Evolutionary conservation across 1,140 invertebrate genomes (phyloP).

Genomic region (Laupala kohalensis): DNA sequence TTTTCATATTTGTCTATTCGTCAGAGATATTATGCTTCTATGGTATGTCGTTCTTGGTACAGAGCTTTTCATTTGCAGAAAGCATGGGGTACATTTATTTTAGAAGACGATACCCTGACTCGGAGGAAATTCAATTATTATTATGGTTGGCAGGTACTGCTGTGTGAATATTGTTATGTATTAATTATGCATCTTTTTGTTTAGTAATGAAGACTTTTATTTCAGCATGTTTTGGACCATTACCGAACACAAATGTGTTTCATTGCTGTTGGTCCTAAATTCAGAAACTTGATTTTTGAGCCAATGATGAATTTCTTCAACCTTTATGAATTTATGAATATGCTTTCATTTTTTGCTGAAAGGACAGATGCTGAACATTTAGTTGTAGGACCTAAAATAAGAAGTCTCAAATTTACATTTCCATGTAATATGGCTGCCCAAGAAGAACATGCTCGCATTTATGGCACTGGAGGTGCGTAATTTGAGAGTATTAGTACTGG

Average conservation of each 20-base stretch:
- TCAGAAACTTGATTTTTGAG: conserved; percentile 52
- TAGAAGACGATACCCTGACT: conserved; percentile 60
- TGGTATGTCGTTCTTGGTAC: conserved; percentile 56
- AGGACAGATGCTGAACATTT: conserved; percentile 19
- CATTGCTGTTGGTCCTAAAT: conserved; percentile 48
- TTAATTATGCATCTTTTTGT: not conserved
- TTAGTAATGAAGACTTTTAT: conserved; percentile 7
- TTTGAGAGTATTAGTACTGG: too few relatives aligned
- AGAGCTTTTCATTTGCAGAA: conserved; percentile 56
- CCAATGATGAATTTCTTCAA: conserved; percentile 72
- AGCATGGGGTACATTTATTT: conserved; percentile 57
- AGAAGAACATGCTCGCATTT: conserved; percentile 43
- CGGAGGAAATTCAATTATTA: conserved; percentile 68
- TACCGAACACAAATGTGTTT: conserved; percentile 58
- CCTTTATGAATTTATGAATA: conserved; percentile 71
- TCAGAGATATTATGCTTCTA: conserved; percentile 60
- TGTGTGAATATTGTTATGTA: not conserved
- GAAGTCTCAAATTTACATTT: conserved; percentile 59
- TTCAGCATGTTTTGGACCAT: conserved; percentile 59
- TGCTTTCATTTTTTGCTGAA: conserved; percentile 59
- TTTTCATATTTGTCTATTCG: conserved; percentile 54
- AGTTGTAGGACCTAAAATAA: conserved; percentile 42
- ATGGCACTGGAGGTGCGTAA: conserved; percentile 54
- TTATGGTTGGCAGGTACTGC: conserved; percentile 56
- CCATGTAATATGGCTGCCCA: conserved; percentile 59